Base-by-base conservation (phyloP, 2,797 vertebrate species). In the Crenichthys baileyi region DNA sequence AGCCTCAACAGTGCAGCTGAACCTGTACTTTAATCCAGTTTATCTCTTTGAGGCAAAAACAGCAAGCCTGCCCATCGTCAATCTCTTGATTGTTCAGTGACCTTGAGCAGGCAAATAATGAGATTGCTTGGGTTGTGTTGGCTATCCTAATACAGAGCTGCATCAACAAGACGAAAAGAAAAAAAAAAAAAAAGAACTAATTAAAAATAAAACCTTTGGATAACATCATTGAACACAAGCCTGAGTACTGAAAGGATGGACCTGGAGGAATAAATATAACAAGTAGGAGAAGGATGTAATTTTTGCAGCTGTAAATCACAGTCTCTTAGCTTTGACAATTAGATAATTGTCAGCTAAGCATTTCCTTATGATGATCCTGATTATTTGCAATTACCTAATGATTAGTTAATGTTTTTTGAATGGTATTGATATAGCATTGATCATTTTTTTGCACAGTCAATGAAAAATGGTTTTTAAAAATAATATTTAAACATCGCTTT, bases 1-100 rank as follows among this genome's bases (percentile, higher is more conserved):
- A 88, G 87, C 89, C 90, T 85, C 83, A 89, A 91, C 85, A 71
- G 88, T 74, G 72, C 13, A n/a, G 85, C 83, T 87, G 81, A 90
- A 87, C 78, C 79, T 75, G 77, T 89, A 86, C 89, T 87, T 93
- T 94, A 95, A 95, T 95, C 93, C 91, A 91, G 91, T 94, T 94
- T 94, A 92, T 93, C 90, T 90, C 90, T 87, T 82, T 20, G 82
- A 89, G 85, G 86, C 86, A 87, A 81, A 86, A 89, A 87, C 77
- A 61, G 89, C 63, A 15, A 77, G 84, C 90, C 77, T 44, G 80
- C 90, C 90, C 82, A 81, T 88, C 91, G 92, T 92, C 94, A 92
- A 92, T 94, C 90, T 87, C 87, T 85, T 91, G 90, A 95, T 94
- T 92, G 91, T 92, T 90, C 84, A 13, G 80, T 93, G 93, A 94